A percentile compares a stretch with the other conserved stretches of the same genome.
phyloP scores from a whole-genome alignment of 2,888 invertebrate species.

The Ichneumoninae sp. region DNA sequence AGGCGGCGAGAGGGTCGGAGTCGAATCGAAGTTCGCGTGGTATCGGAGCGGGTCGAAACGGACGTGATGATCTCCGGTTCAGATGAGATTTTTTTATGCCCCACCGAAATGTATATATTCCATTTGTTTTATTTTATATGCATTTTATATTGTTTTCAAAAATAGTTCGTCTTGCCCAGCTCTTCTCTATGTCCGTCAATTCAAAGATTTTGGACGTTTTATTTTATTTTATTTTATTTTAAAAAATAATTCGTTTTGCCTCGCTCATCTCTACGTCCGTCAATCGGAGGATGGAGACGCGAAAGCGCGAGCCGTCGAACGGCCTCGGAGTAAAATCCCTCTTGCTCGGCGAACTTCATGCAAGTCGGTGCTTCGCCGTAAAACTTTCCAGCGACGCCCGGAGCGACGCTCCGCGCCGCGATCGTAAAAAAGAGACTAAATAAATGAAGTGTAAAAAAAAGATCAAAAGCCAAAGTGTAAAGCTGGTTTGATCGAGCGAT shows the following conservation, averaged over 20 bases:
- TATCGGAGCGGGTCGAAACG: not conserved
- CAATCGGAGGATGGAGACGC: slow-evolving; percentile 24
- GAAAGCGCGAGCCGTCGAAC: slow-evolving; percentile 70
- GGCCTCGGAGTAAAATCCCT: slow-evolving; percentile 78
- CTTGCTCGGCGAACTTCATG: slow-evolving; percentile 74
- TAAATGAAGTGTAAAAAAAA: not conserved
- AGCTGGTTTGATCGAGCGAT: not conserved
- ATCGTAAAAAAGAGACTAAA: not conserved
- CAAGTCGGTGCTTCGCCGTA: slow-evolving; percentile 67
- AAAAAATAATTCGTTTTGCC: no score
- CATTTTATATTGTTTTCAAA: no score
- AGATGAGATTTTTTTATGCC: not conserved
- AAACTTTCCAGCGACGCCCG: not conserved
- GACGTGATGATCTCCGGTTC: not conserved
- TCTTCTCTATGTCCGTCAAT: not conserved
- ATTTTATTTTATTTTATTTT: no score
- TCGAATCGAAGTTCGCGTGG: slow-evolving; percentile 41
- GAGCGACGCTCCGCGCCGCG: not conserved
- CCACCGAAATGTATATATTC: not conserved
- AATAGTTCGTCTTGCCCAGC: no score
- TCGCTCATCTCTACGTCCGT: not conserved
- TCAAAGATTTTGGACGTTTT: not conserved
- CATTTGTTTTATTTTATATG: not conserved
- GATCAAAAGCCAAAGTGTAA: not conserved
- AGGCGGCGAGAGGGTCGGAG: slow-evolving; percentile 22